phyloP scores from a whole-genome alignment of 2,888 invertebrate genomes.

The Cetonia aurata region DNA sequence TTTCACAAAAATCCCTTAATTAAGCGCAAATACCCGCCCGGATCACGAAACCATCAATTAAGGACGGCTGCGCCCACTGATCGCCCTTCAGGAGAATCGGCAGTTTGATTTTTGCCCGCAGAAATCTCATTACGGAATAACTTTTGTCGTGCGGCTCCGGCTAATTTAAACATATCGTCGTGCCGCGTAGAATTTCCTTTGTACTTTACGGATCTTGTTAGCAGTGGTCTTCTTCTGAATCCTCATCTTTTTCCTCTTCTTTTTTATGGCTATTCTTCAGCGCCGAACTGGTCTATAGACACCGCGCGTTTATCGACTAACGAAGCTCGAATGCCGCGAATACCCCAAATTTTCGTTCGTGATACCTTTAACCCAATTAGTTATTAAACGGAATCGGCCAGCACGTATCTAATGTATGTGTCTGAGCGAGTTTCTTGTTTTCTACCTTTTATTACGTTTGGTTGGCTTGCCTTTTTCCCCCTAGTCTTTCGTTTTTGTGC shows the following conservation, averaged over 20 bases:
- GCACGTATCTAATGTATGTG: background rate
- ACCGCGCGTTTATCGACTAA: slow-evolving; percentile 17
- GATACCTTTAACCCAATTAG: slow-evolving; percentile 40
- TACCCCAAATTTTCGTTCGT: slow-evolving; percentile 35
- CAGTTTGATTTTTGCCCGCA: slow-evolving; percentile 27
- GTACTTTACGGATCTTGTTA: slow-evolving; percentile 28
- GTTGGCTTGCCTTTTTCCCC: slow-evolving; percentile 6
- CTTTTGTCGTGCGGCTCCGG: slow-evolving; percentile 18
- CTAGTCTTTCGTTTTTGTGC: background rate
- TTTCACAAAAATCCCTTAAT: slow-evolving; percentile 30
- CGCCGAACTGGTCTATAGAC: background rate
- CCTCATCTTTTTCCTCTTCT: slow-evolving; percentile 1
- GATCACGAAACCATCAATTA: slow-evolving; percentile 15
- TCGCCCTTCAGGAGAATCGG: slow-evolving; percentile 2
- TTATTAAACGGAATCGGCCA: slow-evolving; percentile 29
- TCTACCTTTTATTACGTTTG: slow-evolving; percentile 6
- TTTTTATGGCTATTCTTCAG: slow-evolving; percentile 7
- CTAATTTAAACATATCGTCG: slow-evolving; percentile 31
- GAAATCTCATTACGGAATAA: slow-evolving; percentile 38
- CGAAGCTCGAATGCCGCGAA: slow-evolving; percentile 30
- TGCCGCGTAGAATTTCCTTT: slow-evolving; percentile 33
- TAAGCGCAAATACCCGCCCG: slow-evolving; percentile 26
- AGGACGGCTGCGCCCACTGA: background rate
- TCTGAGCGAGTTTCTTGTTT: background rate
- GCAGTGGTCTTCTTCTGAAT: slow-evolving; percentile 9